Percentiles rank a stretch among this genome's conserved stretches.
Conservation (phyloP, 1,140 invertebrate species). For the Zaprionus taronus region DNA sequence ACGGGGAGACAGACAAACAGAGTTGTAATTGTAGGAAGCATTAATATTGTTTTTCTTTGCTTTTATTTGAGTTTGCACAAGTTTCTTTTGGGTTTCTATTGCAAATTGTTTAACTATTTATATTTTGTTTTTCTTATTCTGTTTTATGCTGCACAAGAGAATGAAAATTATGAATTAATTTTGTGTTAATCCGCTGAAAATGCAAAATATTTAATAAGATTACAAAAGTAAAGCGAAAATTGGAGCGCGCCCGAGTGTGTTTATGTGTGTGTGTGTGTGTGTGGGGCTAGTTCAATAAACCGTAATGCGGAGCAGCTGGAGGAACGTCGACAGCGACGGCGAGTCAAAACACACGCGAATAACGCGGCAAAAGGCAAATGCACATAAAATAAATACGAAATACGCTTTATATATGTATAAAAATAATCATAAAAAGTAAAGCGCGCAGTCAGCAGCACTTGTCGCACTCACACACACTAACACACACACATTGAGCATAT, state of each 20-base stretch:
- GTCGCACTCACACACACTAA: constrained; percentile 40
- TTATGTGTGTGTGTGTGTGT: not conserved
- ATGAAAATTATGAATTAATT: constrained; percentile 58
- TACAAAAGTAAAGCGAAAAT: constrained; percentile 20
- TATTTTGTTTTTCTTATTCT: constrained; percentile 19
- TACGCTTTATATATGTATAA: constrained; percentile 33
- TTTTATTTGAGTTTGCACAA: constrained; percentile 53
- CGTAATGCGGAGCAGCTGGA: constrained; percentile 25
- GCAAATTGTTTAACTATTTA: constrained; percentile 6
- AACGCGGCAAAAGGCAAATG: constrained; percentile 65
- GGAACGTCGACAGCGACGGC: not conserved
- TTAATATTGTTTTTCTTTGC: constrained; percentile 20
- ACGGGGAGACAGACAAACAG: constrained; percentile 21
- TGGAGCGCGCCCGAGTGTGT: not conserved
- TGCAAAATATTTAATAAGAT: constrained; percentile 28
- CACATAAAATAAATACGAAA: constrained; percentile 73
- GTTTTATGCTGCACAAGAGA: constrained; percentile 45
- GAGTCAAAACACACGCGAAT: constrained; percentile 72
- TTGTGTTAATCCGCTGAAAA: constrained; percentile 34
- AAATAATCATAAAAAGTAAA: constrained; percentile 72
- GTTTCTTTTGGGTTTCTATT: constrained; percentile 32
- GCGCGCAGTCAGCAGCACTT: constrained; percentile 53
- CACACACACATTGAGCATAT: constrained; percentile 24
- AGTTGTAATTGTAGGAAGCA: constrained; percentile 15
- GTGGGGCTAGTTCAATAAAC: constrained; percentile 58